These are phyloP conservation scores for Lasiommata megera DNA, from an alignment of 2,888 invertebrate species.

Conservation along the genomic window DNA sequence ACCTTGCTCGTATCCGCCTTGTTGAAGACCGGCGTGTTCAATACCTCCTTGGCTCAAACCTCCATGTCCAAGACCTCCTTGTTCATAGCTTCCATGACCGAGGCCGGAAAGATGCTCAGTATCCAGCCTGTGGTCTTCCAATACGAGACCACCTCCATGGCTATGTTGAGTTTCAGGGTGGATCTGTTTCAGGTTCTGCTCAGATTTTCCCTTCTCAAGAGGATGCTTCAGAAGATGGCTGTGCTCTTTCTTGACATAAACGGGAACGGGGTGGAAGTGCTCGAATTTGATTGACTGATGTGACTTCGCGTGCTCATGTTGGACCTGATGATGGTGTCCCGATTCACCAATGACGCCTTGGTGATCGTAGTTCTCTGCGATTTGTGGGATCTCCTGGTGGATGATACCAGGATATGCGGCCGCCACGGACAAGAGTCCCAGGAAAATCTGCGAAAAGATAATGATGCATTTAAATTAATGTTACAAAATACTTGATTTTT, in stretches of 20 bases:
- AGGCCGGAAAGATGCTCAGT: conserved; percentile 56
- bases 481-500: background rate
- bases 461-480: background rate
- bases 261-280: conserved; percentile 86
- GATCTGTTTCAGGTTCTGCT: conserved; percentile 81
- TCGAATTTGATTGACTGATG: conserved; percentile 86
- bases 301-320: conserved; percentile 85
- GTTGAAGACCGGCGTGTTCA: conserved; percentile 44
- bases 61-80: conserved; percentile 49
- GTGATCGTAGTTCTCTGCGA: conserved; percentile 63
- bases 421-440: conserved; percentile 72
- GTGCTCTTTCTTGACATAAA: conserved; percentile 85
- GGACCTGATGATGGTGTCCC: conserved; percentile 82
- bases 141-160: conserved; percentile 81
- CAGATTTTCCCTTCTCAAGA: conserved; percentile 83
- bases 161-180: conserved; percentile 83
- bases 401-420: conserved; percentile 70
- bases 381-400: conserved; percentile 66
- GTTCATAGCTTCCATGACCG: conserved; percentile 47
- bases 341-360: conserved; percentile 67
- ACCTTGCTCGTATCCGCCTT: conserved; percentile 38
- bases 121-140: conserved; percentile 80
- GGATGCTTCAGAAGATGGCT: conserved; percentile 84
- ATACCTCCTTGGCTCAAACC: conserved; percentile 40
- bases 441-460: conserved; percentile 62